These are phyloP conservation scores for Pelobates cultripes DNA, from an alignment of 2,797 vertebrate genomes.

Conservation along the genomic window DNA sequence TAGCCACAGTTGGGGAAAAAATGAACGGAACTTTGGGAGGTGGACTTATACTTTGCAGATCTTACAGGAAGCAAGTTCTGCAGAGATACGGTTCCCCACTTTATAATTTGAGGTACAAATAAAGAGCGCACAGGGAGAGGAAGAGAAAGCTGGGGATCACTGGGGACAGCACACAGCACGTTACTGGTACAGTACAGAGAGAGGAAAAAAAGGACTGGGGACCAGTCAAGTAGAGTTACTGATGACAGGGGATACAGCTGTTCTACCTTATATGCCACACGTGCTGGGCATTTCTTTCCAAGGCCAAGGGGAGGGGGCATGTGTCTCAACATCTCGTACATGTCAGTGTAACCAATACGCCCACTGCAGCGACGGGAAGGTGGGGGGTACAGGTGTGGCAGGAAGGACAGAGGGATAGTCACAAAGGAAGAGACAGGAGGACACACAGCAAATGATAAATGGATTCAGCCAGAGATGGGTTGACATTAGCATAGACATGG, in stretches of 20 bases:
- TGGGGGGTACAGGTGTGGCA: constrained; percentile 55
- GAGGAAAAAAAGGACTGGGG: constrained; percentile 57
- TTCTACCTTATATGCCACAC: constrained; percentile 98
- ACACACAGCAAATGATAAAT: background rate
- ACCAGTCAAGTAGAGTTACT: constrained; percentile 32
- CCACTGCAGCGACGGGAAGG: constrained; percentile 76
- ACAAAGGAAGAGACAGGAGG: constrained; percentile 53
- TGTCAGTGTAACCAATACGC: constrained; percentile 98
- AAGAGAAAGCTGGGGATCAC: constrained; percentile 2
- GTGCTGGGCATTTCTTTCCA: constrained; percentile 98
- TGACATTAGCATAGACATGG: constrained; percentile 18
- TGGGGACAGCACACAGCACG: constrained; percentile 46
- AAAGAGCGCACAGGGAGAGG: background rate
- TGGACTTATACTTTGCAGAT: background rate
- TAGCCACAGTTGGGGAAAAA: background rate
- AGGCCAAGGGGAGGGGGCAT: constrained; percentile 99
- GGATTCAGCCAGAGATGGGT: constrained; percentile 43
- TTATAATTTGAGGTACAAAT: background rate
- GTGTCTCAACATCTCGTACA: constrained; percentile 99
- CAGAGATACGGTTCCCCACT: background rate
- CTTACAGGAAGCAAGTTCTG: constrained; percentile 11
- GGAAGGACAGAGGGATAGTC: constrained; percentile 69
- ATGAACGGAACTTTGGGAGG: background rate
- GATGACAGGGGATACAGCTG: constrained; percentile 46
- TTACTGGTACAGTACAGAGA: constrained; percentile 64